phyloP scores from a whole-genome alignment of 1,140 invertebrate genomes.

The Gonioctena quinquepunctata region DNA sequence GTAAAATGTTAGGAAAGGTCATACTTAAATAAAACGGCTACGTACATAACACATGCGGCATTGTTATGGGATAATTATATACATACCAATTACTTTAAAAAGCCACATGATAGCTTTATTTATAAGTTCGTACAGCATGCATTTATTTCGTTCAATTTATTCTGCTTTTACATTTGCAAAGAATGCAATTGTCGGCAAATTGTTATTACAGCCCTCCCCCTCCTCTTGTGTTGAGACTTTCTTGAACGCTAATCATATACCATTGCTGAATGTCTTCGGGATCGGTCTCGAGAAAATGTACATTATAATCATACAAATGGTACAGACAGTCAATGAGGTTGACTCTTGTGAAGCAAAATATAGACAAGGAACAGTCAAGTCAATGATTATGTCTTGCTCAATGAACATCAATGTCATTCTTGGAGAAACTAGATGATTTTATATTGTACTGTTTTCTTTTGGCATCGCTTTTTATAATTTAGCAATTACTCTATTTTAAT shows the following conservation, averaged over 20 bases:
- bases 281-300: neutral
- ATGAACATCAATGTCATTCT: no score
- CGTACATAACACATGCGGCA: conserved; percentile 13
- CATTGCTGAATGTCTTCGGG: neutral
- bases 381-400: no score
- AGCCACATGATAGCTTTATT: conserved; percentile 10
- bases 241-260: neutral
- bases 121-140: conserved; percentile 1
- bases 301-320: neutral
- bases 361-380: no score
- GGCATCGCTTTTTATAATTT: no score
- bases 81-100: conserved; percentile 17
- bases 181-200: conserved; percentile 7
- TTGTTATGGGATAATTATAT: conserved; percentile 19
- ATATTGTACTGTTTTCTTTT: no score
- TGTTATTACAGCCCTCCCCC: neutral
- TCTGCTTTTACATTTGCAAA: conserved; percentile 6
- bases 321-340: neutral
- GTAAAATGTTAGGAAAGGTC: conserved; percentile 18
- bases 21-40: conserved; percentile 13
- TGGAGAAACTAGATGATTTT: no score
- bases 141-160: conserved; percentile 3
- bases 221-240: neutral
- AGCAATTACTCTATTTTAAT: no score
- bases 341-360: neutral